Percentiles rank a stretch among this genome's conserved stretches.
Conservation (phyloP, 2,888 invertebrate genomes). For the Hypsopygia costalis region DNA sequence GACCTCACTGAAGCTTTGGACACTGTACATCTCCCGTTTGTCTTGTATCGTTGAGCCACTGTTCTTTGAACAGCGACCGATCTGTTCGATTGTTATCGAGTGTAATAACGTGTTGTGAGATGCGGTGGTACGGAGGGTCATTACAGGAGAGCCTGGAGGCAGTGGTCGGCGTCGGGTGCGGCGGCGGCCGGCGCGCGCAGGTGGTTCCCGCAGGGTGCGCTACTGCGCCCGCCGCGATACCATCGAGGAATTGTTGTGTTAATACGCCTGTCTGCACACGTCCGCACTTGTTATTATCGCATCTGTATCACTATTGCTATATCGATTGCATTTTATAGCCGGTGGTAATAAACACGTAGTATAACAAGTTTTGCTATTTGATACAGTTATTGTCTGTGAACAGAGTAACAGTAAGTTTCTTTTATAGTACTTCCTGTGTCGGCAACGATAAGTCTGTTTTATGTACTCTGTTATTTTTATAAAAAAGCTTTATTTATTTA, state of each 20-base stretch:
- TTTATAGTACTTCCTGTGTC: not conserved
- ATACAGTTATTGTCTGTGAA: not conserved
- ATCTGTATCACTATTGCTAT: slow-evolving; percentile 19
- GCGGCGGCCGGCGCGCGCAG: slow-evolving; percentile 22
- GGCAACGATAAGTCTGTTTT: not conserved
- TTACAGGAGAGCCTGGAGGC: slow-evolving; percentile 51
- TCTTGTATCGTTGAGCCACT: not conserved
- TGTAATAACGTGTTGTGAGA: not conserved
- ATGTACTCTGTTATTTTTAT: too few relatives aligned
- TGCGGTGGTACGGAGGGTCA: slow-evolving; percentile 24
- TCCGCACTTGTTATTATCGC: slow-evolving; percentile 32
- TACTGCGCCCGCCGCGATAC: slow-evolving; percentile 47
- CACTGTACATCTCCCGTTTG: slow-evolving; percentile 29
- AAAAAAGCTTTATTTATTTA: too few relatives aligned
- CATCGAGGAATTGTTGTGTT: slow-evolving; percentile 33
- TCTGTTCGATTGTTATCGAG: slow-evolving; percentile 25
- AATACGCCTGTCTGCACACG: slow-evolving; percentile 30
- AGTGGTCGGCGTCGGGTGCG: slow-evolving; percentile 21
- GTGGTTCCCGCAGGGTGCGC: slow-evolving; percentile 53
- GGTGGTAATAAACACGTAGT: not conserved
- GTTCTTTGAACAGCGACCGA: slow-evolving; percentile 13
- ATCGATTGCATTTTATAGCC: slow-evolving; percentile 16
- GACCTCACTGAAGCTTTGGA: not conserved
- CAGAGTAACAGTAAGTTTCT: not conserved
- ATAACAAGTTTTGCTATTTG: not conserved